Conservation (phyloP, 2,797 vertebrate genomes). For the Acipenser transmontanus region DNA sequence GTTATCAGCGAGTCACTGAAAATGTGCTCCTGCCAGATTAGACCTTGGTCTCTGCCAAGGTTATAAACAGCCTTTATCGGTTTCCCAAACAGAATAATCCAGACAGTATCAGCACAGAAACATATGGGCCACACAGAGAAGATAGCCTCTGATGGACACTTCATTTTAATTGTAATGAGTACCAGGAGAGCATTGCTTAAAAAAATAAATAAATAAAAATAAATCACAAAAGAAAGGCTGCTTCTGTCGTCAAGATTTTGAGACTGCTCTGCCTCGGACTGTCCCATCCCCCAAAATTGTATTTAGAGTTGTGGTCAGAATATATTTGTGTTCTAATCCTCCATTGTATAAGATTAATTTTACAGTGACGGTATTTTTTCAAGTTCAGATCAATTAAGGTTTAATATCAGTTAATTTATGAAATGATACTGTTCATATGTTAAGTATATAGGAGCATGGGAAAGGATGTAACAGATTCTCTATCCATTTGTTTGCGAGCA, state of each 20-base stretch:
- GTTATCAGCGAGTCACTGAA: conserved; percentile 90
- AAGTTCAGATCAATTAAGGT: too few species aligned
- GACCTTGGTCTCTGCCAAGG: conserved; percentile 92
- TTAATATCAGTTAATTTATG: too few species aligned
- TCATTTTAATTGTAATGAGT: conserved; percentile 88
- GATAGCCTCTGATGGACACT: conserved; percentile 90
- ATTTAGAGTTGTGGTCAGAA: background rate
- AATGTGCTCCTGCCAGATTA: conserved; percentile 99
- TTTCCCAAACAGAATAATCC: conserved; percentile 92
- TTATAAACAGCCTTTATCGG: conserved; percentile 98
- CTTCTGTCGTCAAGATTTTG: background rate
- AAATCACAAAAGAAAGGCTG: conserved; percentile 16
- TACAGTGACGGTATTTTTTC: too few species aligned
- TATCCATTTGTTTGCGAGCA: too few species aligned
- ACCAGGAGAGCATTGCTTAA: conserved; percentile 52
- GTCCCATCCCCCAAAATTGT: background rate
- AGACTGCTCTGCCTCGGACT: background rate
- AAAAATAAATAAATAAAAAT: too few species aligned
- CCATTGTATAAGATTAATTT: too few species aligned
- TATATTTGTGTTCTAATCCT: background rate
- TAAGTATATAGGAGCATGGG: too few species aligned
- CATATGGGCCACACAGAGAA: conserved; percentile 94
- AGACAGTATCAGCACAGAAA: conserved; percentile 92
- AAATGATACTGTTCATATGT: too few species aligned
- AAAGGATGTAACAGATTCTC: too few species aligned